Conservation (phyloP, 1,140 invertebrate genomes). For the Drosophila mayri region DNA sequence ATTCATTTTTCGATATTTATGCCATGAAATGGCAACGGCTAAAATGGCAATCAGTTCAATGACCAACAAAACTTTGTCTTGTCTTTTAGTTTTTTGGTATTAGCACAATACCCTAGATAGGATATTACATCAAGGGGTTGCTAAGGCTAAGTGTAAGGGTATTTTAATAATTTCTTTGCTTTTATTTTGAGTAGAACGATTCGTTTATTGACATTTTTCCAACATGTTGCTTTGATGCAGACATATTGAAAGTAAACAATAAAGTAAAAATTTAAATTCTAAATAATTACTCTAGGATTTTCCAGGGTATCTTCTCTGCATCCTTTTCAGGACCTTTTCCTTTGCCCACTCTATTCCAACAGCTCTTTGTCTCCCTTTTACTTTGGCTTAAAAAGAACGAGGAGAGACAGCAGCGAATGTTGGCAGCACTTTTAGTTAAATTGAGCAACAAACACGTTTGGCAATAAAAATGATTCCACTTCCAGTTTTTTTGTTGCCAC, state of each 20-base stretch:
- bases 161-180: too few species aligned
- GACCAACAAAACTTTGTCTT: conserved; percentile 65
- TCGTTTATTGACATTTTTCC: neutral
- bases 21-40: conserved; percentile 47
- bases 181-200: neutral
- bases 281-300: too few species aligned
- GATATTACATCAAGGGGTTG: neutral
- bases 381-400: conserved; percentile 8
- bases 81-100: conserved; percentile 20
- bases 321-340: too few species aligned
- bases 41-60: conserved; percentile 73
- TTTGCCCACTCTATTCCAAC: neutral
- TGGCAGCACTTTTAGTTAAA: conserved; percentile 81
- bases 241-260: neutral
- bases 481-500: conserved; percentile 29
- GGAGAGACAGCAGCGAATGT: conserved; percentile 49
- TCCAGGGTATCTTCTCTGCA: neutral
- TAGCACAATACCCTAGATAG: neutral
- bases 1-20: conserved; percentile 68
- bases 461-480: conserved; percentile 79
- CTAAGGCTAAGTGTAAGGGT: neutral
- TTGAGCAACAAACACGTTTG: conserved; percentile 83
- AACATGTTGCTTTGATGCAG: neutral
- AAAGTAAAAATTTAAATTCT: too few species aligned
- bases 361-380: neutral